A percentile compares a stretch with the other conserved stretches of the same genome.
Evolutionary conservation across 2,113 vertebrate genomes (phyloP).

Genomic region (Nannobrachium achirus): DNA sequence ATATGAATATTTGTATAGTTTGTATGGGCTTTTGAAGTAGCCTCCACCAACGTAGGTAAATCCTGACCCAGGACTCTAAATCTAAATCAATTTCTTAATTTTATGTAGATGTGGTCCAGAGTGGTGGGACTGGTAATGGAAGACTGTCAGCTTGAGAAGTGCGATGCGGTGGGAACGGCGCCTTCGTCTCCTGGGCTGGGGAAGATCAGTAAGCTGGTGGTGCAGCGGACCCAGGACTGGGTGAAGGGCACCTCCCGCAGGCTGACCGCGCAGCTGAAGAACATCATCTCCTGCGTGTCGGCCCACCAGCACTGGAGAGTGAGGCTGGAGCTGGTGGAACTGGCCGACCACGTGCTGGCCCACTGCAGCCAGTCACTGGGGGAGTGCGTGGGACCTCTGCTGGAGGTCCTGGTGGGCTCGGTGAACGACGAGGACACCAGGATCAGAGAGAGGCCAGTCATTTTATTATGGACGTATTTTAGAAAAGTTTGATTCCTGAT

Average conservation of each 20-base stretch:
- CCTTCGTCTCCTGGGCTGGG: conserved; percentile 57
- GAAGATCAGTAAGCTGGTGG: conserved; percentile 79
- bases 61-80: too few relatives aligned
- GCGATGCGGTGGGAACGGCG: conserved; percentile 37
- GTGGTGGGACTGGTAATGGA: conserved; percentile 84
- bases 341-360: conserved; percentile 80
- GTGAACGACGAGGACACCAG: conserved; percentile 84
- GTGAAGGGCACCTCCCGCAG: conserved; percentile 81
- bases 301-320: conserved; percentile 93
- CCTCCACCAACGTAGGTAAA: too few relatives aligned
- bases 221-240: conserved; percentile 85
- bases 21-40: too few relatives aligned
- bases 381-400: conserved; percentile 78
- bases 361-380: conserved; percentile 82
- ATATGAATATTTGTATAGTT: too few relatives aligned
- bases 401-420: conserved; percentile 88
- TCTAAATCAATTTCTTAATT: too few relatives aligned
- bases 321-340: conserved; percentile 82
- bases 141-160: conserved; percentile 81
- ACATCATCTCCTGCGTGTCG: conserved; percentile 82
- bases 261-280: conserved; percentile 82
- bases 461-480: not conserved
- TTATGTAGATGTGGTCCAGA: conserved; percentile 78
- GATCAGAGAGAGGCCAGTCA: conserved; percentile 78
- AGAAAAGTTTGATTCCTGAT: too few relatives aligned